These are phyloP conservation scores for Nemoura dubitans DNA, from an alignment of 2,888 invertebrate genomes.

Conservation along the genomic window DNA sequence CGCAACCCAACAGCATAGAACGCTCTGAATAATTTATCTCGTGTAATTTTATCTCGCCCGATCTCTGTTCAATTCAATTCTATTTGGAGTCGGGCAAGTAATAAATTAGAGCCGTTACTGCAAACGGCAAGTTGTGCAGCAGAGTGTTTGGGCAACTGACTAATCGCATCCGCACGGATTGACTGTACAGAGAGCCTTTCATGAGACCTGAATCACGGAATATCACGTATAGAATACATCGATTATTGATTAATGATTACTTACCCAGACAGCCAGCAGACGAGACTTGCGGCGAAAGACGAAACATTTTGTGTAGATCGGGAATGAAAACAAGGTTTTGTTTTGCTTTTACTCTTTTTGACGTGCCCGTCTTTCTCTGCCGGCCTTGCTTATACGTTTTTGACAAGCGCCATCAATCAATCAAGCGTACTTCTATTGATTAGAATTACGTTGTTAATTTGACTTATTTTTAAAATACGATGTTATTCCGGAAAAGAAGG, in stretches of 20 bases:
- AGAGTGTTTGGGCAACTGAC: not conserved
- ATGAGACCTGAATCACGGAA: not conserved
- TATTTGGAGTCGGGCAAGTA: not conserved
- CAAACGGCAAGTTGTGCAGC: not conserved
- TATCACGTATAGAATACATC: not conserved
- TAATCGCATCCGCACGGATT: not conserved
- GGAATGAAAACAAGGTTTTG: not conserved
- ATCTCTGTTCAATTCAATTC: not conserved
- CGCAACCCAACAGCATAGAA: not conserved
- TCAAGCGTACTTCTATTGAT: not conserved
- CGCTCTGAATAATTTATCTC: not conserved
- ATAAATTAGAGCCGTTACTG: not conserved
- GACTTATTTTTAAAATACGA: not conserved
- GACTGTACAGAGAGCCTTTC: not conserved
- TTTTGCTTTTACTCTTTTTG: not conserved
- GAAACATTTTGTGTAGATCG: not conserved
- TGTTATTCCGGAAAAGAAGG: too few species aligned
- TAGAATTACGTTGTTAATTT: not conserved
- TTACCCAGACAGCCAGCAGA: not conserved
- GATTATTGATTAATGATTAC: conserved; percentile 3
- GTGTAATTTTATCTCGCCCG: not conserved
- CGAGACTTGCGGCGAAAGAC: not conserved
- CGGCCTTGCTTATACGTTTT: not conserved
- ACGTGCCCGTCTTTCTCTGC: not conserved
- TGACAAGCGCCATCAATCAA: not conserved